Evolutionary conservation across 53 echinoderm and acorn worm genomes (phyloP), one percentile per base, ranked within the genome.

Genomic region (Actinopyga echinites): DNA sequence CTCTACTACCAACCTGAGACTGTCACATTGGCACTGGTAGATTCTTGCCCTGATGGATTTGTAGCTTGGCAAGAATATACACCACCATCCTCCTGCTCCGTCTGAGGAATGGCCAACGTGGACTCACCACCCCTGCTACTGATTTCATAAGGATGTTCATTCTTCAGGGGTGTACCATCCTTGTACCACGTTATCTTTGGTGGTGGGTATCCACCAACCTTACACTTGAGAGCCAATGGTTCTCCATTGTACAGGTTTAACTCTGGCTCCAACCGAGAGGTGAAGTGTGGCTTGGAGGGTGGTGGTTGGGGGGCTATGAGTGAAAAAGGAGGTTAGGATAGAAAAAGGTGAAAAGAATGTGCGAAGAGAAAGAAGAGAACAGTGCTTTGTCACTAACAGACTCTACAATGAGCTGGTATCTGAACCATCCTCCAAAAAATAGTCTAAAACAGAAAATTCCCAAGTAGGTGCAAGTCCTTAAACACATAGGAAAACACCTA

Each of bases 181-280:
- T 94, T 90, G 68, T 86, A 96, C 96, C 96, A 96, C 0, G 87
- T 85, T 25, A 91, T 87, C 57, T 85, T 82, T n/a, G 96, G 96
- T 0, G 85, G 73, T 32, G 96, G 96, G 59, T 88, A 80, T 1
- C 96, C 96, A 0, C 91, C 86, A 40, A 96, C 90, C 49, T 75
- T 75, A 24, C 75, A 75, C 49, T 75, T 75, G 0, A 68, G 67
- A 15, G 4, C 38, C 67, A 75, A 23, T 45, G 52, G 25, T 40
- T 44, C 75, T 7, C 54, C 75, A 52, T 45, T 4, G n/a, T n/a
- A n/a, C n/a, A 94, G 89, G 49, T 53, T 52, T 15, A 33, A 25
- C 21, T 71, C 79, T 83, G 90, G 90, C 49, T 87, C 77, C 5
- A 79, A 58, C 33, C 57, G 23, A 59, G 79, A 20, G 79, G 40